Evolutionary conservation across 2,888 invertebrate genomes (phyloP), one percentile per base, ranked within the genome.

Genomic region (Sicus ferrugineus): DNA sequence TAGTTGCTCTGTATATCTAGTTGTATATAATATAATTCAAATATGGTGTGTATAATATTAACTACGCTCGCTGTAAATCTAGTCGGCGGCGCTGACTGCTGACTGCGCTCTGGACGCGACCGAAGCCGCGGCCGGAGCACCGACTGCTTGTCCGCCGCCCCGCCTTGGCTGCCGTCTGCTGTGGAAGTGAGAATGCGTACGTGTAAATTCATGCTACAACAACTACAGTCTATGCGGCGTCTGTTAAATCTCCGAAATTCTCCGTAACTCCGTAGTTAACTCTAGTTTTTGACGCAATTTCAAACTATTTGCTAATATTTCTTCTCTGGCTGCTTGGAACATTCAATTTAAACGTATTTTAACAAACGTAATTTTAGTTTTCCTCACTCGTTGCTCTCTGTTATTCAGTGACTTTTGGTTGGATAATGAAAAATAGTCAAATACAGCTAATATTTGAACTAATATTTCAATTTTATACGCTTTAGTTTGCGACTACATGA

Each of bases 221-320:
- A 67, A 67, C 67, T 67, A 67, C 59, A 67, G 67, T 67, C 67
- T 67, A 67, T 67, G n/a, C 14, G 30, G 31, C 59, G 26, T 58
- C 30, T 54, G 28, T 58, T 31, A 7, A 48, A 4, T 34, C 42
- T 54, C 46, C 28, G 26, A 30, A 56, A 59, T 67, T 23, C 38
- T 61, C 21, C 23, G 14, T n/a, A 42, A 16, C 11, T 4, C 42
- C n/a, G n/a, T 16, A 1, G 14, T 42, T 42, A n/a, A n/a, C n/a
- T 42, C 42, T 42, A 42, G 42, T 42, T 7, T 16, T 2, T 28
- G 46, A 21, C 1, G 28, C 9, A 50, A 11, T 50, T 52, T 31
- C 38, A 7, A 64, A 38, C 59, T 48, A 34, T 59, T 42, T 21
- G 21, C 28, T 16, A 38, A 42, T 42, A 11, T 19, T 34, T 34